Percentiles rank a stretch among this genome's conserved stretches.
Conservation (phyloP, 2,113 vertebrate species). For the Pygoscelis antarcticus region DNA sequence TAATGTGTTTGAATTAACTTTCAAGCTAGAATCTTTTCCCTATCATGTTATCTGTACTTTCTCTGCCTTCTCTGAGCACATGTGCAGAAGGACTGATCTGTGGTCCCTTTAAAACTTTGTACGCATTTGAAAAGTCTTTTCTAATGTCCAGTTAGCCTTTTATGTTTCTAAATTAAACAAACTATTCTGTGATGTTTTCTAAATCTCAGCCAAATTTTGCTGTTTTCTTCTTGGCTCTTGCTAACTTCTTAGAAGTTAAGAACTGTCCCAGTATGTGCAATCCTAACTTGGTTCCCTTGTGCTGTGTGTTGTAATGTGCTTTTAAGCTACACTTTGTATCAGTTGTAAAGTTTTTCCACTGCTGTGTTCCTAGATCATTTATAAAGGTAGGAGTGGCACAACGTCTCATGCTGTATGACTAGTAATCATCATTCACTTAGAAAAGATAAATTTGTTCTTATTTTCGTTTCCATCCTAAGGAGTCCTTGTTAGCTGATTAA, state of each 20-base stretch:
- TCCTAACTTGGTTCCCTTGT: not conserved
- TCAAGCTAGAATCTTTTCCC: not conserved
- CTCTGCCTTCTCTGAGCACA: not conserved
- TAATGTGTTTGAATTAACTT: not conserved
- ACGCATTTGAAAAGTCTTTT: not conserved
- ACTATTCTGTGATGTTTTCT: not conserved
- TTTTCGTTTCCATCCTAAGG: not conserved
- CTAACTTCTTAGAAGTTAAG: not conserved
- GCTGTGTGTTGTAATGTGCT: not conserved
- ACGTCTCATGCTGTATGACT: not conserved
- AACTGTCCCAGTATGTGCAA: not conserved
- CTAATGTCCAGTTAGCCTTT: not conserved
- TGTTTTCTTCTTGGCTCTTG: not conserved
- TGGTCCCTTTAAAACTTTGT: not conserved
- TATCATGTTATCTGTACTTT: not conserved
- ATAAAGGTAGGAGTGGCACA: not conserved
- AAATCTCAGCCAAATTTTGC: not conserved
- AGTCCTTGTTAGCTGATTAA: not conserved
- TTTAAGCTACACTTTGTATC: not conserved
- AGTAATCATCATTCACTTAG: not conserved
- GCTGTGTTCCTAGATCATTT: not conserved
- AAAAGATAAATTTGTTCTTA: not conserved
- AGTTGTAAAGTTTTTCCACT: not conserved
- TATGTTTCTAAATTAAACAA: not conserved
- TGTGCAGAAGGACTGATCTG: not conserved